phyloP scores from a whole-genome alignment of 2,113 vertebrate genomes.

The Fregetta grallaria region DNA sequence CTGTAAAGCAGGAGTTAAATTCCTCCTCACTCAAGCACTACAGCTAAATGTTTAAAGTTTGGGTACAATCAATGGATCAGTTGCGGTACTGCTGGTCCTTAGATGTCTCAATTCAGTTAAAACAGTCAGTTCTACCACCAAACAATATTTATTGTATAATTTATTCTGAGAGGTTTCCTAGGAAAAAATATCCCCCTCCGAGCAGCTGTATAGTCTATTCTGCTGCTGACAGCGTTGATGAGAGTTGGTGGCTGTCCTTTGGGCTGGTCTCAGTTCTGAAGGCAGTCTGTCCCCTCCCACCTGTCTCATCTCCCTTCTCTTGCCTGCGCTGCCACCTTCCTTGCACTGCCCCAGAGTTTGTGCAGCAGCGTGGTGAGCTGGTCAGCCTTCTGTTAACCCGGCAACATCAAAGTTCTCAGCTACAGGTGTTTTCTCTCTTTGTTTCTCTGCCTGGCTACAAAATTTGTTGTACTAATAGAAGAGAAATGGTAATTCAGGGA shows the following conservation, averaged over 20 bases:
- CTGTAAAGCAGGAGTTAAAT: background rate
- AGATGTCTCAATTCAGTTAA: background rate
- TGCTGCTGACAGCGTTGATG: background rate
- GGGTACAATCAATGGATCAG: background rate
- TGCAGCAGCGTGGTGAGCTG: background rate
- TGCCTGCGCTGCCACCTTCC: background rate
- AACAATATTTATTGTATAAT: background rate
- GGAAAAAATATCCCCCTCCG: fast-evolving
- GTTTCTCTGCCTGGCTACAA: background rate
- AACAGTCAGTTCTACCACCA: background rate
- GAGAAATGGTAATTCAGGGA: background rate
- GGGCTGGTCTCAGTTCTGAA: background rate
- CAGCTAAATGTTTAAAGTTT: background rate
- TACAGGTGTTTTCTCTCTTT: background rate
- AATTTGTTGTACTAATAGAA: background rate
- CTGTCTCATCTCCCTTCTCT: background rate
- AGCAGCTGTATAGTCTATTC: background rate
- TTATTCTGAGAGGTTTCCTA: background rate
- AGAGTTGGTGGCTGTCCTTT: background rate
- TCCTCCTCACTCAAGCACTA: background rate
- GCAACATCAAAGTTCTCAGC: fast-evolving
- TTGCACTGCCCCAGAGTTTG: background rate
- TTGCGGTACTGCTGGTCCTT: background rate
- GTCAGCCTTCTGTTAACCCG: background rate
- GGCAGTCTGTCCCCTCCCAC: background rate